Percentiles rank a stretch among this genome's conserved stretches.
Evolutionary conservation across 2,113 vertebrate species (phyloP).

Genomic region (Brachypteracias leptosomus): DNA sequence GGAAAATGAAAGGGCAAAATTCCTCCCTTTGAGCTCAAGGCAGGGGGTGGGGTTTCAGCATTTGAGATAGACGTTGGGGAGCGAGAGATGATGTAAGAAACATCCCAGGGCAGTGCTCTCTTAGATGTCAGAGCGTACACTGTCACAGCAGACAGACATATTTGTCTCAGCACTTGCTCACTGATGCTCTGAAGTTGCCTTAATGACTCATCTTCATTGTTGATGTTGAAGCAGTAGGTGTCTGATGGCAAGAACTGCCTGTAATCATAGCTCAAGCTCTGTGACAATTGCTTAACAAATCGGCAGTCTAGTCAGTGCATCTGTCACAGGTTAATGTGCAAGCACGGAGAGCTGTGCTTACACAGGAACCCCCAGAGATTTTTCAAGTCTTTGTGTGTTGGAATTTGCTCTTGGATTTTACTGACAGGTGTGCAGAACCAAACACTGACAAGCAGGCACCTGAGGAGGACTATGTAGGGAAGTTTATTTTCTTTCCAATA

Average conservation of each 20-base stretch:
- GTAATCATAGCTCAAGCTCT: background rate
- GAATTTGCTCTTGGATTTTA: background rate
- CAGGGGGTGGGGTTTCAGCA: background rate
- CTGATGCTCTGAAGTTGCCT: background rate
- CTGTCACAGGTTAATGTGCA: background rate
- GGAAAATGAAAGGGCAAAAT: background rate
- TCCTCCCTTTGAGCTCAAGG: background rate
- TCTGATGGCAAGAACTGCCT: background rate
- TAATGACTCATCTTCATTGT: conserved; percentile 1
- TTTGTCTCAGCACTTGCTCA: background rate
- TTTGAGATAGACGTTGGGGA: background rate
- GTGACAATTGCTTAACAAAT: background rate
- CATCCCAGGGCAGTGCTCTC: background rate
- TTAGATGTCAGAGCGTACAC: background rate
- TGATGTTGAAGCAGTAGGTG: background rate
- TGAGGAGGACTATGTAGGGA: background rate
- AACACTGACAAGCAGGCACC: background rate
- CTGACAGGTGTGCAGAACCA: background rate
- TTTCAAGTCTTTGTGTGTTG: background rate
- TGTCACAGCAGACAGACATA: background rate
- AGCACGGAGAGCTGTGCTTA: background rate
- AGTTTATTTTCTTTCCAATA: background rate
- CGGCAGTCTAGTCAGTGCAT: background rate
- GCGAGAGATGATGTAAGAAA: background rate
- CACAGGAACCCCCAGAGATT: background rate